Evolutionary conservation across 2,113 vertebrate genomes (phyloP).

Genomic region (Tachysurus vachellii): DNA sequence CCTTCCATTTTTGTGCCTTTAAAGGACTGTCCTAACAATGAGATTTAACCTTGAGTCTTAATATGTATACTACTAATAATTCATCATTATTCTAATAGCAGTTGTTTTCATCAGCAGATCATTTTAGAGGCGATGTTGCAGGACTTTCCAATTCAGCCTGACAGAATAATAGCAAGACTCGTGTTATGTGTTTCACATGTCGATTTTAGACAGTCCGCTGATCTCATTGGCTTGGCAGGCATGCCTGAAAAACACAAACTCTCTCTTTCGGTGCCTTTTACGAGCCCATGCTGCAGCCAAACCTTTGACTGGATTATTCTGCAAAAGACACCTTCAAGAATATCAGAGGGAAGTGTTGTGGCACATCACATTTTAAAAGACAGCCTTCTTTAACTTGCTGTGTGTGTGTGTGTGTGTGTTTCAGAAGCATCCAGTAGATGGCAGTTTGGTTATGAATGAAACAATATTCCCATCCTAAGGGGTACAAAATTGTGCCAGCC

Average conservation of each 20-base stretch:
- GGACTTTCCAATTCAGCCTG: constrained; percentile 41
- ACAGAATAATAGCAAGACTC: constrained; percentile 61
- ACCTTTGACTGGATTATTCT: constrained; percentile 67
- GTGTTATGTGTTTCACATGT: constrained; percentile 73
- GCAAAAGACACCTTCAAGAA: constrained; percentile 57
- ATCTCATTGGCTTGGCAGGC: constrained; percentile 73
- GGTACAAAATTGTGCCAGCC: constrained; percentile 5
- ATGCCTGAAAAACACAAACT: constrained; percentile 73
- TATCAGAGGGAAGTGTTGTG: constrained; percentile 49
- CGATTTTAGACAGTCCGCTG: constrained; percentile 69
- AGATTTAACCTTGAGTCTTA: background rate
- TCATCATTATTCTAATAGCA: background rate
- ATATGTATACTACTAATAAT: background rate
- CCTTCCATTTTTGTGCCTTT: background rate
- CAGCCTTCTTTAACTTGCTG: background rate
- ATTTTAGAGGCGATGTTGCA: constrained; percentile 28
- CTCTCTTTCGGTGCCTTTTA: constrained; percentile 50
- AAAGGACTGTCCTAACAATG: background rate
- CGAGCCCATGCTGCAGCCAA: constrained; percentile 41
- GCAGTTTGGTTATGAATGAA: constrained; percentile 75
- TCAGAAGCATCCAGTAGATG: constrained; percentile 69
- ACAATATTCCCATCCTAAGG: background rate
- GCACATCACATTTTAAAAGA: constrained; percentile 55
- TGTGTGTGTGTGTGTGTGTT: background rate
- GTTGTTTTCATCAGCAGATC: background rate